Evolutionary conservation across 2,797 vertebrate species (phyloP).

Genomic region (Mormyrus hasselquistii): DNA sequence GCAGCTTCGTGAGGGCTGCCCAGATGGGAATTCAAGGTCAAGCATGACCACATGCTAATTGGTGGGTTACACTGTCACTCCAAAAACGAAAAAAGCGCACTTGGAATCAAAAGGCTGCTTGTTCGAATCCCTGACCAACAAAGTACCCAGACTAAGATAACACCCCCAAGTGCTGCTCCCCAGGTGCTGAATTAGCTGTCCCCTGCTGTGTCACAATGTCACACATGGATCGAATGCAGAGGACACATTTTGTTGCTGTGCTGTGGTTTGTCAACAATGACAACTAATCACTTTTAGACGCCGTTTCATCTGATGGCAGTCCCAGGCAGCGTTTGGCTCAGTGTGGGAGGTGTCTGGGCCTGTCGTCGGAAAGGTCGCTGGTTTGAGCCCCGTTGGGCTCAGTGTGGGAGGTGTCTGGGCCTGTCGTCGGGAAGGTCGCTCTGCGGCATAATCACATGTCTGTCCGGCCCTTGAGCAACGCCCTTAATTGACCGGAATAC

Average conservation of each 20-base stretch:
- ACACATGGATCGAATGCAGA: neutral
- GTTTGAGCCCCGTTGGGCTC: neutral
- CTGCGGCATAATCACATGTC: neutral
- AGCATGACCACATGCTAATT: no score
- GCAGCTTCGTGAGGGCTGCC: neutral
- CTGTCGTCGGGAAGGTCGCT: neutral
- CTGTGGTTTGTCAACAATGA: neutral
- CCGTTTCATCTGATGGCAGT: neutral
- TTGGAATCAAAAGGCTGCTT: neutral
- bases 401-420: no score
- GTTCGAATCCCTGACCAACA: neutral
- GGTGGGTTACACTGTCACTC: neutral
- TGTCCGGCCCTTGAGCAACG: neutral
- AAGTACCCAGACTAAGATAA: neutral
- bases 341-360: neutral
- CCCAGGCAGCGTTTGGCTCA: neutral
- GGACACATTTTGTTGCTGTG: neutral
- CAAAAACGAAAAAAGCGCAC: neutral
- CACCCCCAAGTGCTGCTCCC: neutral
- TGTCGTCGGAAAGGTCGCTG: neutral
- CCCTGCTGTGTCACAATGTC: no score
- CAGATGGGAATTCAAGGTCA: neutral
- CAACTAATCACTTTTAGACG: neutral
- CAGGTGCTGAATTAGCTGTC: no score
- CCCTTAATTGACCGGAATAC: neutral